phyloP scores from a whole-genome alignment of 2,113 vertebrate species.

The Capreolus pygargus region DNA sequence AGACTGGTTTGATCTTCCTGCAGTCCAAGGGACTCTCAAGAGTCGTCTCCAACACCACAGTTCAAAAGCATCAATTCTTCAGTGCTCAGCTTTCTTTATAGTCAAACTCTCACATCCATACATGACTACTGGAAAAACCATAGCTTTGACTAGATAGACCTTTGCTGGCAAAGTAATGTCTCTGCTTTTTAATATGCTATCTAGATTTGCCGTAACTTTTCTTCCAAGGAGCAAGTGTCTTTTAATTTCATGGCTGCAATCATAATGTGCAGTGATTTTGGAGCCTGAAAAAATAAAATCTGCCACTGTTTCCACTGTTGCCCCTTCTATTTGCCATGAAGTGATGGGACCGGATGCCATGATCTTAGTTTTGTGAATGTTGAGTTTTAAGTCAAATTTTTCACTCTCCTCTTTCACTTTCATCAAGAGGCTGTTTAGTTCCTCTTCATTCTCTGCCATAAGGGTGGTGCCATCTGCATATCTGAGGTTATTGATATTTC shows the following conservation, averaged over 20 bases:
- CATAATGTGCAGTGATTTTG: neutral
- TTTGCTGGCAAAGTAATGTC: neutral
- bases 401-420: neutral
- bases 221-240: neutral
- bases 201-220: neutral
- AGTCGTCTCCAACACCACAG: neutral
- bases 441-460: neutral
- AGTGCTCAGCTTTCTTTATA: neutral
- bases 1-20: neutral
- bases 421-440: neutral
- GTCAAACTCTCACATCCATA: neutral
- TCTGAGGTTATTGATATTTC: neutral
- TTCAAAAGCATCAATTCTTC: neutral
- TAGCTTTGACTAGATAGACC: neutral
- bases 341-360: rapidly evolving
- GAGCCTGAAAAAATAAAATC: neutral
- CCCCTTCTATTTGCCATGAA: neutral
- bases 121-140: neutral
- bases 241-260: neutral
- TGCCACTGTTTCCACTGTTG: neutral
- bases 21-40: neutral
- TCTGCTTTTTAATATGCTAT: neutral
- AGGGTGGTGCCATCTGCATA: neutral
- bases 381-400: neutral
- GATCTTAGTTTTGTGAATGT: neutral